Evolutionary conservation across 1,140 invertebrate species (phyloP).

Genomic region (Vanessa atalanta): DNA sequence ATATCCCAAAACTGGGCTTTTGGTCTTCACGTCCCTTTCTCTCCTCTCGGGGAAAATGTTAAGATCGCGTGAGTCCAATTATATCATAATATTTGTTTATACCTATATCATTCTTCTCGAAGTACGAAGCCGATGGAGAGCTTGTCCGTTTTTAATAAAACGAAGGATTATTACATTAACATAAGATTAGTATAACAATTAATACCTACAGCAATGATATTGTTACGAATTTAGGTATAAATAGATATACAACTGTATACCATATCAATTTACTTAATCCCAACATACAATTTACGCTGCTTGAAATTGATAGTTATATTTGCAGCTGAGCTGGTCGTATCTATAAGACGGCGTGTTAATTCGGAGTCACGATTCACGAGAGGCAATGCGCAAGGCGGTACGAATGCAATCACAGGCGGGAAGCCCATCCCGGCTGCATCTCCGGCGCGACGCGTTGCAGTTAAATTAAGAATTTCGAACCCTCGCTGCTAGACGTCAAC

Average conservation of each 20-base stretch:
- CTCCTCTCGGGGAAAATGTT: too few relatives aligned
- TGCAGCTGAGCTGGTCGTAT: constrained; percentile 7
- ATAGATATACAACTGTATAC: background rate
- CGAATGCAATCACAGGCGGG: constrained; percentile 71
- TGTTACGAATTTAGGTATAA: background rate
- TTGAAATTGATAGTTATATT: constrained; percentile 16
- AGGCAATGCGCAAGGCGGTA: constrained; percentile 41
- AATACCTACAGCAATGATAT: too few relatives aligned
- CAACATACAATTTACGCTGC: constrained; percentile 5
- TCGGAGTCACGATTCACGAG: constrained; percentile 52
- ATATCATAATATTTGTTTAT: too few relatives aligned
- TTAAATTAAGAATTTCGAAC: constrained; percentile 68
- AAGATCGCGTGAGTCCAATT: too few relatives aligned
- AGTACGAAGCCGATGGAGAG: too few relatives aligned
- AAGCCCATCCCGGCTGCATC: constrained; percentile 72
- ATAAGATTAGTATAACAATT: too few relatives aligned
- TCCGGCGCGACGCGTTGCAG: constrained; percentile 55
- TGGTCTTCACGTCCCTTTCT: too few relatives aligned
- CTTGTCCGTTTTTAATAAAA: too few relatives aligned
- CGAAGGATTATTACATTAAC: too few relatives aligned
- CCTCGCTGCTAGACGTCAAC: constrained; percentile 17
- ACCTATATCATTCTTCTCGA: too few relatives aligned
- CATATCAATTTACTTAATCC: constrained; percentile 1
- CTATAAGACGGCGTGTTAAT: constrained; percentile 53
- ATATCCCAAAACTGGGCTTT: too few relatives aligned